Percentiles rank a stretch among this genome's conserved stretches.
These are phyloP conservation scores for Eilema sororculum DNA, from an alignment of 2,888 invertebrate species.

Conservation along the genomic window DNA sequence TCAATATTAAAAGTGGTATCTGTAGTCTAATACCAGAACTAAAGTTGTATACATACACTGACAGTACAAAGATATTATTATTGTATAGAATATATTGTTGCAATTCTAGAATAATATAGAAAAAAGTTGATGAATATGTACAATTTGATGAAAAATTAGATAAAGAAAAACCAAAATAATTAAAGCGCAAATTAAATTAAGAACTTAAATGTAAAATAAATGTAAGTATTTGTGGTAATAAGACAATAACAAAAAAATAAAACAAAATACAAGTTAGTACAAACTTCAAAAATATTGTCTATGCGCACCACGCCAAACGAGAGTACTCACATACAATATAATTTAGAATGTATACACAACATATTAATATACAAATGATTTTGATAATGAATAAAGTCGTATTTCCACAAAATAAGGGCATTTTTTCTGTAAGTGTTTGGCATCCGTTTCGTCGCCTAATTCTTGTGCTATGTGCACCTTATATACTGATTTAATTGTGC, in stretches of 20 bases:
- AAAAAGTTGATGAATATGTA: not conserved
- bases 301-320: conserved; percentile 25
- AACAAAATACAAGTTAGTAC: not conserved
- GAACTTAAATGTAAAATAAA: conserved; percentile 22
- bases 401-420: conserved; percentile 20
- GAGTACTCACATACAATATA: conserved; percentile 21
- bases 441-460: not conserved
- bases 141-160: not conserved
- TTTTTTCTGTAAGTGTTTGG: conserved; percentile 17
- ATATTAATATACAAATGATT: not conserved
- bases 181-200: conserved; percentile 25
- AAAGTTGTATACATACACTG: no score
- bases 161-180: not conserved
- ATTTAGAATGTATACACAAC: not conserved
- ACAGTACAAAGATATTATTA: no score
- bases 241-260: conserved; percentile 11
- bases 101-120: not conserved
- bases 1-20: no score
- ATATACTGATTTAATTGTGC: not conserved
- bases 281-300: conserved; percentile 24
- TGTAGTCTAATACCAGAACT: no score
- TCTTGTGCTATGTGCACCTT: not conserved
- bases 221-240: conserved; percentile 42
- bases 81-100: not conserved
- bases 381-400: conserved; percentile 11